Base-by-base conservation (phyloP, 2,888 invertebrate species). In the Drosophila quinaria region DNA sequence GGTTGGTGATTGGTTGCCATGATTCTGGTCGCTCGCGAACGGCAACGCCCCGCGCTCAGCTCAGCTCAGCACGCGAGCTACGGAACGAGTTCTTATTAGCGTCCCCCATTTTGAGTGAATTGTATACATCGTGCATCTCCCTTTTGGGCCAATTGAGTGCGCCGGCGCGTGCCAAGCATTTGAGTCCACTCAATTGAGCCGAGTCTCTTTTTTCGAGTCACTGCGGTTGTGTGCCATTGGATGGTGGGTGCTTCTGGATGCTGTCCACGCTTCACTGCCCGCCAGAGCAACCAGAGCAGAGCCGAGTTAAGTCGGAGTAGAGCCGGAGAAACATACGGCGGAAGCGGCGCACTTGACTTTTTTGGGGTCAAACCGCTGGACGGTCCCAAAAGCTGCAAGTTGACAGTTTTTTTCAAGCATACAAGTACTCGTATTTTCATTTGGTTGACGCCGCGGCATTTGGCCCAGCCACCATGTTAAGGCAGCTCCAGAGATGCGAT, bases 41-140 rank as follows among this genome's bases (percentile, higher is more conserved):
- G 71, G 80, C 72, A 77, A 84, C 90, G 90, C 90, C 89, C 70
- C 73, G 35, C 61, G 46, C 67, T 73, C 59, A 73, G 56, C 77
- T 6, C 25, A 6, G 25, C 25, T 25, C 25, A 25, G 25, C 5
- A 61, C 56, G 56, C 66, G 67, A 62, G 55, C 71, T 87, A 84
- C 89, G 55, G 72, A 89, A 84, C 89, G 81, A 77, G 79, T 82
- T 87, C 60, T 37, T 11, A 6, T 9, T 59, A 65, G 67, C 70
- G 87, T 89, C 90, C 89, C 89, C 90, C 90, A 90, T 90, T 90
- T 90, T 90, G 90, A 90, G 90, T 90, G 82, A 10, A 49, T 56
- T 70, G 2, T 29, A 5, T 29, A 1, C 35, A 19, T 5, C n/a
- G 37, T n/a, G 19, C 51, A 29, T 13, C 29, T 9, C 15, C 33